Conservation (phyloP, 2,797 vertebrate genomes). For the Ciconia nigra region DNA sequence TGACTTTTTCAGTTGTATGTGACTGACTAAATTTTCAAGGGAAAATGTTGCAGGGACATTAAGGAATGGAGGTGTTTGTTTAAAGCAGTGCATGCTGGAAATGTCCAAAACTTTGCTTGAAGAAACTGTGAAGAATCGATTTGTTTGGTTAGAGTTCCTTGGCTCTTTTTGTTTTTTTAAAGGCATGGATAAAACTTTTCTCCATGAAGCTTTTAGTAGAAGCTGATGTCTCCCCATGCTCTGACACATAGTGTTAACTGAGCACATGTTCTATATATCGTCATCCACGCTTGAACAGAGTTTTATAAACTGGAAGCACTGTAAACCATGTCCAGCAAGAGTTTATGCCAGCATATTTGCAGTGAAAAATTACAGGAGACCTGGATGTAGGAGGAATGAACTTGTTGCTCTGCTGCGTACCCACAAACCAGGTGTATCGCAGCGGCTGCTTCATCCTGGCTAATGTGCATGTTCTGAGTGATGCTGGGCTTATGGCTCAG, state of each 20-base stretch:
- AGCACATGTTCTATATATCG: accelerated
- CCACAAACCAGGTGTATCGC: no score
- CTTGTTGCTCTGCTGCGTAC: background rate
- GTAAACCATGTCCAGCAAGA: background rate
- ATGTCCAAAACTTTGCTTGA: background rate
- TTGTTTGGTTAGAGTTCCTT: background rate
- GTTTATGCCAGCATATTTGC: background rate
- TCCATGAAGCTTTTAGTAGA: background rate
- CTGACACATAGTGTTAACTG: background rate
- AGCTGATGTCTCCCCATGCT: background rate
- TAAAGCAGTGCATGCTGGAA: background rate
- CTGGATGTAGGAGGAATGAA: background rate
- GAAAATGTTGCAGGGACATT: background rate
- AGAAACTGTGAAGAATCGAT: background rate
- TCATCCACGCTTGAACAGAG: background rate
- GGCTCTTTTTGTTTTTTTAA: background rate
- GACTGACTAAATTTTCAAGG: background rate
- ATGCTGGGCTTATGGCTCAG: background rate
- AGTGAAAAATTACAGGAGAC: background rate
- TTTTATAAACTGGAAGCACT: background rate
- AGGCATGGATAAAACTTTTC: background rate
- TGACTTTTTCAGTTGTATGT: background rate
- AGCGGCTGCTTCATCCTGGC: background rate
- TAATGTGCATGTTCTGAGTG: accelerated
- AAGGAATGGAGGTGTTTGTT: background rate